Conservation (phyloP, 2,797 vertebrate genomes). For the Lithobates pipiens region DNA sequence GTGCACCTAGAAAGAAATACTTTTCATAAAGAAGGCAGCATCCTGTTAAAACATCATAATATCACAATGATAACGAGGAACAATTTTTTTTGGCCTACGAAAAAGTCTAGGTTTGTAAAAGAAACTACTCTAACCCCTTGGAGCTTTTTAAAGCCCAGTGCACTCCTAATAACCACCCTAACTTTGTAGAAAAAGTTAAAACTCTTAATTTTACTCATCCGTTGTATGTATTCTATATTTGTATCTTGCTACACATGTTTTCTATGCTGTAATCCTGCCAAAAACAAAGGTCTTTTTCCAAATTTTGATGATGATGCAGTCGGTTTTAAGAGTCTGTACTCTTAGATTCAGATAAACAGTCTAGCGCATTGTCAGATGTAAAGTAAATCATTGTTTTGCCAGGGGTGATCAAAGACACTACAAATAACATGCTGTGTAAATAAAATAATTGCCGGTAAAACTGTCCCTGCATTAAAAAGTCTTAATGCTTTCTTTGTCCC, state of each 20-base stretch:
- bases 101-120: no score
- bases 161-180: no score
- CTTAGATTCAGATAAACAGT: constrained; percentile 9
- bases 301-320: background rate
- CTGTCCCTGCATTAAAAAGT: constrained; percentile 24
- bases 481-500: constrained; percentile 27
- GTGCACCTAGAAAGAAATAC: no score
- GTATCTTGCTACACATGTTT: background rate
- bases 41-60: no score
- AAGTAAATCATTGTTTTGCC: constrained; percentile 39
- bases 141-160: no score
- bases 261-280: background rate
- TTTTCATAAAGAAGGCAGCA: no score
- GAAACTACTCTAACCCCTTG: no score
- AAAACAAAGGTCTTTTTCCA: background rate
- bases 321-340: background rate
- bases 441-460: constrained; percentile 45
- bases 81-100: no score
- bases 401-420: constrained; percentile 29
- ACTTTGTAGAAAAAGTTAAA: no score
- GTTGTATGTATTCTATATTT: background rate
- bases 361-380: constrained; percentile 1
- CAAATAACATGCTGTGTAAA: constrained; percentile 34
- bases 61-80: no score
- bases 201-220: no score